Evolutionary conservation across 1,140 invertebrate species (phyloP), one percentile per base, ranked within the genome.

Genomic region (Vanessa atalanta): DNA sequence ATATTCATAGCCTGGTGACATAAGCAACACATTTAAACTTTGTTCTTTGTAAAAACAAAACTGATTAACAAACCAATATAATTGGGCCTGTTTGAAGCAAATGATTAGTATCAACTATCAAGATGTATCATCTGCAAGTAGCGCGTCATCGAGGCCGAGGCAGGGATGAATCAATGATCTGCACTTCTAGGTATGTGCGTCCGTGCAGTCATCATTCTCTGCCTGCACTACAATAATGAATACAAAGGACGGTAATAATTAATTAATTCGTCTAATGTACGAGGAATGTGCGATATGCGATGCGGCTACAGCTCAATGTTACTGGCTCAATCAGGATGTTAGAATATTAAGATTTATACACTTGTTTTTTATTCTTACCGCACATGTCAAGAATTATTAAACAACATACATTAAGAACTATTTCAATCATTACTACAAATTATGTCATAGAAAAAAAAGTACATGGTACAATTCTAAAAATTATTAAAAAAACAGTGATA

Each of bases 181-280:
- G 53, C 65, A 63, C 31, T 55, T 75, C 72, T 75, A 78, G 63
- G 63, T 80, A 80, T 70, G 75, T 78, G 72, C 51, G 71, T 66
- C 73, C 65, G 63, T 78, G 76, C 61, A 72, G 57, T 71, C 73
- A 80, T 80, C 76, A 75, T 57, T 57, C 53, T 23, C 53, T 51
- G 73, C 72, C 78, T 77, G 63, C 72, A 73, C 57, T 72, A 74
- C 76, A 78, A 65, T 75, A 72, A 72, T 66, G 70, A 70, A 75
- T 72, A 81, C 79, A 76, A 81, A 78, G 79, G 77, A 76, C 66
- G 70, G 70, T 67, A 74, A 65, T 79, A 79, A 81, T 81, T 80
- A 78, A 79, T 79, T 64, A 73, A 79, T 73, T 73, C 71, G 71
- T 76, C 74, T 81, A 81, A 79, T 81, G 70, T 76, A 74, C 71